Conservation (phyloP, 2,888 invertebrate species). For the Allacma fusca region DNA sequence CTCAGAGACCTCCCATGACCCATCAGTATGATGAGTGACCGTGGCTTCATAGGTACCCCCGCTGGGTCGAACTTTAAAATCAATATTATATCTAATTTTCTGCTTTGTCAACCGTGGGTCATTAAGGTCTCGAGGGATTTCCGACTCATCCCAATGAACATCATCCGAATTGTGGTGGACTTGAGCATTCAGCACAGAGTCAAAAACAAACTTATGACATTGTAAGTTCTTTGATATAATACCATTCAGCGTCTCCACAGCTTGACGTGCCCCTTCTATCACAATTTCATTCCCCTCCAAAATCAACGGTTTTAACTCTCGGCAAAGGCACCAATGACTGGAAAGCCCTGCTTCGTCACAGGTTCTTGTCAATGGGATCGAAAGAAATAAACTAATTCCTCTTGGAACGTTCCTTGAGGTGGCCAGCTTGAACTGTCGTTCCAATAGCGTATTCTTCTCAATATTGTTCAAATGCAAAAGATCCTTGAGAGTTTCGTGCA, state of each 20-base stretch:
- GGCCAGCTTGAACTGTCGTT: background rate
- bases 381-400: slow-evolving; percentile 10
- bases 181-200: slow-evolving; percentile 73
- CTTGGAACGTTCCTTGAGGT: background rate
- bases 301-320: slow-evolving; percentile 70
- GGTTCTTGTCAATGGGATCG: background rate
- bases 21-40: slow-evolving; percentile 4
- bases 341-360: slow-evolving; percentile 6
- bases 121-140: background rate
- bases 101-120: background rate
- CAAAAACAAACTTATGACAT: slow-evolving; percentile 73
- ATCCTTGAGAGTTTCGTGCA: slow-evolving; percentile 54
- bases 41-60: slow-evolving; percentile 10
- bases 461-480: slow-evolving; percentile 43
- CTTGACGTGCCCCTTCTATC: slow-evolving; percentile 69
- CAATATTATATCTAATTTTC: background rate
- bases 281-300: slow-evolving; percentile 67
- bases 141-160: background rate
- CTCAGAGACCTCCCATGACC: slow-evolving; percentile 21
- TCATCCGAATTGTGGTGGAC: background rate
- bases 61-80: background rate
- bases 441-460: background rate
- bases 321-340: slow-evolving; percentile 89
- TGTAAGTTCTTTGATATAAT: slow-evolving; percentile 68
- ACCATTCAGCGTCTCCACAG: slow-evolving; percentile 74